Base-by-base conservation (phyloP, 1,140 invertebrate genomes). In the Cydia fagiglandana region DNA sequence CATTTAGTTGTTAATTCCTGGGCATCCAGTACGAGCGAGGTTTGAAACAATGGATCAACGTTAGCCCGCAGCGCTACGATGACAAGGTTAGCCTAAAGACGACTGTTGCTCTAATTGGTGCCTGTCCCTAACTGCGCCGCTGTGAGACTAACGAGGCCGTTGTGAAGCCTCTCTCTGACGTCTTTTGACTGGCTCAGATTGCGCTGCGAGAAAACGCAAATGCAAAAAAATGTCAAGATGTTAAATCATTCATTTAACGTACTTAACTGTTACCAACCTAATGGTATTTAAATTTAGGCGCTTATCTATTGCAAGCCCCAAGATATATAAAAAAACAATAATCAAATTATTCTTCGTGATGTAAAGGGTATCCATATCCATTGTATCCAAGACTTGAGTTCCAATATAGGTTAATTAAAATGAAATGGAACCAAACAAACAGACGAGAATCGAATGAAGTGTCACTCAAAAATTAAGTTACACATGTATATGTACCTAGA, bases 91-190 rank as follows among this genome's bases (percentile, higher is more conserved):
- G n/a, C 30, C n/a, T 70, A 38, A 70, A 70, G 66, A 38, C 66
- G 66, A 70, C 30, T 68, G 66, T 70, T 17, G 66, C 66, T 70
- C 66, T 70, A 70, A 70, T 70, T 70, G 66, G 66, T 38, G 66
- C 34, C 28, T 15, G 34, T 34, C 66, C 66, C 66, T 70, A 38
- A 70, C 38, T 38, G 66, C 34, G 66, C 66, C 66, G 66, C 66
- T 17, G 7, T 41, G 66, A n/a, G 66, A 34, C 66, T 70, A 70
- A 70, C 66, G 66, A 70, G 66, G 34, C 66, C 34, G 66, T 70
- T 70, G 34, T 17, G 15, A 38, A 38, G 66, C n/a, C 34, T 70
- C 34, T 17, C 66, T 70, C n/a, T 17, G 66, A 66, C 30, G 66
- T 38, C 66, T 70, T 70, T 70, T 70, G 66, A 24, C 66, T 41